A percentile compares a stretch with the other conserved stretches of the same genome.
These are phyloP conservation scores for Cephus cinctus DNA, from an alignment of 1,140 invertebrate species.

Conservation along the genomic window DNA sequence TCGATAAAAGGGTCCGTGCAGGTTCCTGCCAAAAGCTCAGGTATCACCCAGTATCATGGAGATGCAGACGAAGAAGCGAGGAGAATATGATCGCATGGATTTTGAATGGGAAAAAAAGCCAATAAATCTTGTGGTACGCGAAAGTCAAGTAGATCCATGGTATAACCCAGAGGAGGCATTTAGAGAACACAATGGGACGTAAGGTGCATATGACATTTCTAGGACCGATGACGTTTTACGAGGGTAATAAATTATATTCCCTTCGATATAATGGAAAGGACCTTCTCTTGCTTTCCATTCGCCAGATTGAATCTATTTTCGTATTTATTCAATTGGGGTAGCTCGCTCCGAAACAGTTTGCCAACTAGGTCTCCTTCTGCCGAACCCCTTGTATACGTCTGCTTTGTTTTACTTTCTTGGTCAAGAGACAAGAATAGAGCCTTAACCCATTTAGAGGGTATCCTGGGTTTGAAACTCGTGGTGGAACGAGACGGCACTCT, in stretches of 20 bases:
- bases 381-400: slow-evolving; percentile 1
- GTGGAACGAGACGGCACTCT: no score
- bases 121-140: no score
- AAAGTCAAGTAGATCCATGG: no score
- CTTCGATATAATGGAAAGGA: neutral
- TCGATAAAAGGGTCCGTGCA: no score
- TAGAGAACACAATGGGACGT: neutral
- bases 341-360: slow-evolving; percentile 9
- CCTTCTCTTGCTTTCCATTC: neutral
- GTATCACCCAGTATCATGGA: no score
- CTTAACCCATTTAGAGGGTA: slow-evolving; percentile 19
- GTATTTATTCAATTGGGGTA: slow-evolving; percentile 19
- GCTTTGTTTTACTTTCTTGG: slow-evolving; percentile 16
- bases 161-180: no score
- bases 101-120: no score
- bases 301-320: slow-evolving; percentile 2
- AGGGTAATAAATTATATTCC: no score
- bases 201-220: neutral
- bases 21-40: no score
- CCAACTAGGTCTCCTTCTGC: slow-evolving; percentile 11
- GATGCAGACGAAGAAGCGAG: no score
- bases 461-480: no score
- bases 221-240: neutral
- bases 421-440: slow-evolving; percentile 9
- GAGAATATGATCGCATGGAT: no score